phyloP scores from a whole-genome alignment of 2,888 invertebrate species.

The Trileptium ribeirensis region DNA sequence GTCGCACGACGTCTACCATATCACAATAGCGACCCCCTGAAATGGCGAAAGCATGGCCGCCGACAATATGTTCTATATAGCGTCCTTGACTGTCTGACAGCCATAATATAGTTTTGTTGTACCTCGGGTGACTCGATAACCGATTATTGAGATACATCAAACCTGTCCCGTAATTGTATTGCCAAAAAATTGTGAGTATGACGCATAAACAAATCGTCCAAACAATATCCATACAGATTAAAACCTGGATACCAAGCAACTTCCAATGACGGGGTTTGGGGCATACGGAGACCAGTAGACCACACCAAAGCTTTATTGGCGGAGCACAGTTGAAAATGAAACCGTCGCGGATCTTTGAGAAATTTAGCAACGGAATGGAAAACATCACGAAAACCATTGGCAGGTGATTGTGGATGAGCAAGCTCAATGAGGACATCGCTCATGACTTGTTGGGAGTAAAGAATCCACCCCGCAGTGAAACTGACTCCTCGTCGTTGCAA shows the following conservation, averaged over 20 bases:
- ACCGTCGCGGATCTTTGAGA: background rate
- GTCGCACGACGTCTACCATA: background rate
- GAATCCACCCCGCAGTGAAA: background rate
- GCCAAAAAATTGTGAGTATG: background rate
- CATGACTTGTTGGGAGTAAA: background rate
- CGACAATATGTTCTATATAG: background rate
- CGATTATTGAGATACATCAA: background rate
- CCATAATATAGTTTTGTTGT: background rate
- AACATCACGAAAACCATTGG: background rate
- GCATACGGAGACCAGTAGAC: background rate
- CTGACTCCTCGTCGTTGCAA: background rate
- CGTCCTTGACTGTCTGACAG: background rate
- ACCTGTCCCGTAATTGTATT: background rate
- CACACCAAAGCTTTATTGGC: background rate
- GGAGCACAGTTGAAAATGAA: background rate
- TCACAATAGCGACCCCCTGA: background rate
- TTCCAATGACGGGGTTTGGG: background rate
- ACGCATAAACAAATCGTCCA: background rate
- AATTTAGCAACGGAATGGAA: background rate
- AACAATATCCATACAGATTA: background rate
- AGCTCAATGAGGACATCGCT: background rate
- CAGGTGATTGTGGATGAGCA: background rate
- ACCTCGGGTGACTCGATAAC: background rate
- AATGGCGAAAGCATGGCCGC: background rate
- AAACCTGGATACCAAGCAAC: background rate